Evolutionary conservation across 1,140 invertebrate genomes (phyloP).

Genomic region (Galendromus occidentalis): DNA sequence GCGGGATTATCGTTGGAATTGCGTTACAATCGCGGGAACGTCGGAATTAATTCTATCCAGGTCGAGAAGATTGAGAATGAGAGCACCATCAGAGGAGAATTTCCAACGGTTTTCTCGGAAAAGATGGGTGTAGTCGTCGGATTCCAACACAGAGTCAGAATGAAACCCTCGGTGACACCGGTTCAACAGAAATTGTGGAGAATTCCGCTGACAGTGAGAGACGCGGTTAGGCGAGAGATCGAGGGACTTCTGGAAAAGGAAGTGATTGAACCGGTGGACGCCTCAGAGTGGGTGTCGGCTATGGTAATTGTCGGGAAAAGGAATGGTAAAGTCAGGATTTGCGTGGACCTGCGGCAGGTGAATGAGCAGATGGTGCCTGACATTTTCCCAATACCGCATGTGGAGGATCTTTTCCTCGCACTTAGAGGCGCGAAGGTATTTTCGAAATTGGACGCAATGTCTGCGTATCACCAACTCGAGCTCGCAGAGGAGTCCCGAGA

Average conservation of each 20-base stretch:
- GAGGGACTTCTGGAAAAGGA: not conserved
- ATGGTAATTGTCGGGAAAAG: constrained; percentile 9
- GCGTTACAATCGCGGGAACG: too few relatives aligned
- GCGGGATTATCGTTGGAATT: too few relatives aligned
- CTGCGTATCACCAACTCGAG: constrained; percentile 13
- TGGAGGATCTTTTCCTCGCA: not conserved
- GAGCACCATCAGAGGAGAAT: too few relatives aligned
- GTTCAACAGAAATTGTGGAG: not conserved
- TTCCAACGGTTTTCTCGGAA: too few relatives aligned
- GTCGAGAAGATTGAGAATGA: too few relatives aligned
- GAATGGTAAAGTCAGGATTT: constrained; percentile 3
- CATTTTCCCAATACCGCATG: constrained; percentile 10
- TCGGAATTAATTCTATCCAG: too few relatives aligned
- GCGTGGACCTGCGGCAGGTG: constrained; percentile 2
- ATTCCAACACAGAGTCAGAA: not conserved
- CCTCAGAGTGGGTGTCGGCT: not conserved
- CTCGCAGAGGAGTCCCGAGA: constrained; percentile 8
- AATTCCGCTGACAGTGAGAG: not conserved
- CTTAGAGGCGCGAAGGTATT: constrained; percentile 2
- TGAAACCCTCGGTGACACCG: not conserved
- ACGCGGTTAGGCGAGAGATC: not conserved
- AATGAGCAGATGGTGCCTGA: constrained; percentile 9
- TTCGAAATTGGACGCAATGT: constrained; percentile 12
- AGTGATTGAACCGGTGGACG: not conserved
- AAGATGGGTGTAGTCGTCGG: too few relatives aligned